These are phyloP conservation scores for Tragelaphus buxtoni DNA, from an alignment of 2,113 vertebrate genomes.

Conservation along the genomic window DNA sequence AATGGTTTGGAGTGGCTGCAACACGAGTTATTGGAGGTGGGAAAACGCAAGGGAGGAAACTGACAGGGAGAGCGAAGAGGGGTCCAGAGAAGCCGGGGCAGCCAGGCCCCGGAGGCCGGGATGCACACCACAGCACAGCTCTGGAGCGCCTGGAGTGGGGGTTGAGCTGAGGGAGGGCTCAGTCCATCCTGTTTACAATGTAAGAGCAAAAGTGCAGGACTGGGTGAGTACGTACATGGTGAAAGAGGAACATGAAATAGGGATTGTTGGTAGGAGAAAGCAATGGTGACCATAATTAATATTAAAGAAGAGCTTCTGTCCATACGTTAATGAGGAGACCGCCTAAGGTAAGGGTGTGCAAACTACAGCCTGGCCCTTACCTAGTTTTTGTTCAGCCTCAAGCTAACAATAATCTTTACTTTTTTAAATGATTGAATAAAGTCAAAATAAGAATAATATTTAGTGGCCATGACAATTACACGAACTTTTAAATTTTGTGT, in stretches of 20 bases:
- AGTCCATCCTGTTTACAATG: neutral
- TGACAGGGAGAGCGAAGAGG: fast-evolving
- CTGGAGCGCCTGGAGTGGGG: neutral
- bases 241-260: too few species aligned
- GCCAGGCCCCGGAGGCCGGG: neutral
- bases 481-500: neutral
- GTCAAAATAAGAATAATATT: neutral
- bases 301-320: neutral
- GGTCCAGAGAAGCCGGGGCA: neutral
- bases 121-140: neutral
- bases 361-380: neutral
- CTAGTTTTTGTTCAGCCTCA: neutral
- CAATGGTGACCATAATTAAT: neutral
- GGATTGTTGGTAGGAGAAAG: neutral
- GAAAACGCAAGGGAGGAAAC: neutral
- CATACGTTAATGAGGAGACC: neutral
- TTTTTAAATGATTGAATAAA: neutral
- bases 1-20: fast-evolving
- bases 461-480: neutral
- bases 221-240: fast-evolving
- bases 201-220: neutral
- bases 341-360: neutral
- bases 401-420: neutral
- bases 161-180: neutral
- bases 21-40: fast-evolving